Evolutionary conservation across 2,113 vertebrate genomes (phyloP), one percentile per base, ranked within the genome.

Genomic region (Eonycteris spelaea): DNA sequence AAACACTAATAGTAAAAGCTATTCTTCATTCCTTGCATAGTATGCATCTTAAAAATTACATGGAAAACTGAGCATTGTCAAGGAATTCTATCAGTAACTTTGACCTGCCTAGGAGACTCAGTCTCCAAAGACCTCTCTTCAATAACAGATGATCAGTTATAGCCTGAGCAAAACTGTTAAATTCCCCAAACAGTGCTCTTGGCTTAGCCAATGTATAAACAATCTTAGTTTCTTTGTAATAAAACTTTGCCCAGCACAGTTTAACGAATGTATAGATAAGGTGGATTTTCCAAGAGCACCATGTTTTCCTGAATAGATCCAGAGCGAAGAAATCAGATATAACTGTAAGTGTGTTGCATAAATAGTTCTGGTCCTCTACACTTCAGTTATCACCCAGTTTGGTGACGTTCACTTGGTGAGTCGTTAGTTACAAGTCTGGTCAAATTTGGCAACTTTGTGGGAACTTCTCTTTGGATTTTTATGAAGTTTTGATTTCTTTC

Each of bases 131-230:
- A 24, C 28, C n/a, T 68, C 48, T 83, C 33, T 88, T 86, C 80
- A 87, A 30, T 92, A 80, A 91, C 15, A 96, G 71, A 95, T 84
- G 77, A 82, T n/a, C 38, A 80, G 33, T 71, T 79, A 75, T 40
- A 84, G 63, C 75, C 16, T 85, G 65, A 83, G 43, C 30, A 38
- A 92, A 93, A 70, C 14, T 38, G 28, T 82, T 65, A 79, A 28
- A 88, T 79, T 90, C 77, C 59, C 53, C 30, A 67, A 87, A 43
- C 35, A 80, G n/a, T 53, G 33, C 7, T 91, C 33, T 90, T 96
- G 75, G 57, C 14, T 94, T 93, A 35, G 30, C 57, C n/a, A 88
- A 53, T 26, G 7, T 83, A 82, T 73, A 77, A 91, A 75, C 10
- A 53, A 21, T 21, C 26, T 88, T 33, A 43, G n/a, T 79, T 92